Evolutionary conservation across 2,888 invertebrate genomes (phyloP).

Genomic region (Aporophyla nigra): DNA sequence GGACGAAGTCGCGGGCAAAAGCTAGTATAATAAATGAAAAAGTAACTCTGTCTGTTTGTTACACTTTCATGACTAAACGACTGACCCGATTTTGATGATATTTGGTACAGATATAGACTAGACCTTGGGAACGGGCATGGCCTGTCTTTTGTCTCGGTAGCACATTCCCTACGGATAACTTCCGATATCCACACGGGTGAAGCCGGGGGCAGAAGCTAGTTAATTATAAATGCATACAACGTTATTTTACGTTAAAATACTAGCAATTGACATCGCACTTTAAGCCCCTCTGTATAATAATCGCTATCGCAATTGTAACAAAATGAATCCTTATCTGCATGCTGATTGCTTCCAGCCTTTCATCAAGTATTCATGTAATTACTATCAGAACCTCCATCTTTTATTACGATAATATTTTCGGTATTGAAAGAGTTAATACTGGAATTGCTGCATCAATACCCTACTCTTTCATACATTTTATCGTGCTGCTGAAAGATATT

Average conservation of each 20-base stretch:
- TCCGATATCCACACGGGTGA: no score
- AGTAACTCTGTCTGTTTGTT: no score
- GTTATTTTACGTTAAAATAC: background rate
- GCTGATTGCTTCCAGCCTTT: slow-evolving; percentile 32
- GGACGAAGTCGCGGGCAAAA: no score
- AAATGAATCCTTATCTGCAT: slow-evolving; percentile 20
- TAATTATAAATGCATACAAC: no score
- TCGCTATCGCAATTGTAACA: slow-evolving; percentile 4
- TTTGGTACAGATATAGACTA: no score
- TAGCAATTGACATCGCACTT: background rate
- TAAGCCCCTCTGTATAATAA: background rate
- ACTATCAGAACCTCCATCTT: slow-evolving; percentile 31
- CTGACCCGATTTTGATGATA: no score
- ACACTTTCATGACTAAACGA: no score
- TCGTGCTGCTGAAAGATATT: background rate
- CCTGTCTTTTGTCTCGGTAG: no score
- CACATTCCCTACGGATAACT: no score
- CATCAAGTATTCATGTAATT: slow-evolving; percentile 49
- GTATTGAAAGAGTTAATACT: slow-evolving; percentile 1
- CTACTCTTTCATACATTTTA: background rate
- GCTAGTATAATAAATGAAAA: no score
- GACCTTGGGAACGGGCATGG: no score
- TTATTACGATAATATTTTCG: slow-evolving; percentile 34
- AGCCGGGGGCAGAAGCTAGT: no score
- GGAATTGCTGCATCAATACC: slow-evolving; percentile 9